phyloP scores from a whole-genome alignment of 2,888 invertebrate genomes.

The Clistopyga incitator region DNA sequence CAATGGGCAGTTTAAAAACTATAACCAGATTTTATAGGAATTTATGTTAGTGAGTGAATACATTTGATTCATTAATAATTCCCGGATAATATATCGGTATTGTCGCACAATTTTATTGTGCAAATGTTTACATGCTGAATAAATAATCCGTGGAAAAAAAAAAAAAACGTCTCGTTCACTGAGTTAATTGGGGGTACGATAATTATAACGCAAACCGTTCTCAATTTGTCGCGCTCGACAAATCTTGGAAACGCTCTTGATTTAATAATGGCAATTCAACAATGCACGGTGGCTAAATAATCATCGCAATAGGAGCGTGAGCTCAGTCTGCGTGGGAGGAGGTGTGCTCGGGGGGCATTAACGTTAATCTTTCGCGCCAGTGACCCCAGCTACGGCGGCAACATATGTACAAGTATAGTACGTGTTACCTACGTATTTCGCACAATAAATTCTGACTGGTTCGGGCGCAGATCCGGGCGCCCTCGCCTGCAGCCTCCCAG shows the following conservation, averaged over 20 bases:
- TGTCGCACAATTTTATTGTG: background rate
- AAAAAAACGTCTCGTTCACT: background rate
- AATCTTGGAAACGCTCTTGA: slow-evolving; percentile 60
- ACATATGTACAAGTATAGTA: slow-evolving; percentile 36
- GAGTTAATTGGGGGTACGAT: slow-evolving; percentile 20
- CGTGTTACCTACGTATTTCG: slow-evolving; percentile 62
- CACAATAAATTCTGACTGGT: slow-evolving; percentile 66
- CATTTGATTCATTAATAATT: background rate
- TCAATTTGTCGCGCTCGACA: slow-evolving; percentile 59
- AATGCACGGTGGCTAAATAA: slow-evolving; percentile 61
- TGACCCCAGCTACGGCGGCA: slow-evolving; percentile 40
- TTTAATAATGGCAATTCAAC: slow-evolving; percentile 65
- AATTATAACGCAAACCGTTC: slow-evolving; percentile 53
- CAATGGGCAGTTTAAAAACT: background rate
- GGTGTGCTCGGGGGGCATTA: slow-evolving; percentile 59
- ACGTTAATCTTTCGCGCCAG: slow-evolving; percentile 65
- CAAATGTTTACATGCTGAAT: background rate
- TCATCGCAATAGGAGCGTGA: slow-evolving; percentile 56
- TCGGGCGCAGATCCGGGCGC: slow-evolving; percentile 35
- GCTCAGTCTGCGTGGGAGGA: slow-evolving; percentile 16
- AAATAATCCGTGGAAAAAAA: background rate
- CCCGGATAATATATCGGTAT: too few species aligned
- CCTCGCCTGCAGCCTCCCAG: background rate
- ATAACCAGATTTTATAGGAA: background rate
- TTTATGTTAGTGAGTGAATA: background rate